phyloP scores from a whole-genome alignment of 2,113 vertebrate genomes.

The Oxyruncus cristatus region DNA sequence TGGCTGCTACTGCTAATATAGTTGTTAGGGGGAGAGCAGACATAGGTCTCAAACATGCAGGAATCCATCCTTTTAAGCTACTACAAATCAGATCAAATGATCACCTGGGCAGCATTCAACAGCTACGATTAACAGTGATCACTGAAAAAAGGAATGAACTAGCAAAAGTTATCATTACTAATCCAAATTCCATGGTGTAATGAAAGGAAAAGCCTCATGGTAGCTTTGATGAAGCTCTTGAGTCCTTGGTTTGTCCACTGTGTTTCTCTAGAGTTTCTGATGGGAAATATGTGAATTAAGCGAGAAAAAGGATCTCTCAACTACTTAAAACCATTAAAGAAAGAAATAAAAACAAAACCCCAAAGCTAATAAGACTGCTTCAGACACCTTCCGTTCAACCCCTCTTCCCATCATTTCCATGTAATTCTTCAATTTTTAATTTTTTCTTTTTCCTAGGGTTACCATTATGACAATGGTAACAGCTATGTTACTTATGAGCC shows the following conservation, averaged over 20 bases:
- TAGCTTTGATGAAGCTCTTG: background rate
- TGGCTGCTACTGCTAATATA: background rate
- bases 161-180: background rate
- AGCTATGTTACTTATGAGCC: background rate
- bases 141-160: background rate
- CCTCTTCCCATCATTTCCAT: background rate
- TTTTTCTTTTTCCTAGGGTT: background rate
- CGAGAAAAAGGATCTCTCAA: background rate
- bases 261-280: background rate
- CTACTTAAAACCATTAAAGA: background rate
- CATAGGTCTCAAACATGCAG: accelerated
- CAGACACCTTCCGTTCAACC: background rate
- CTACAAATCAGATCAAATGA: background rate
- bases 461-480: background rate
- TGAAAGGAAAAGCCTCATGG: background rate
- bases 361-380: background rate
- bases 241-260: background rate
- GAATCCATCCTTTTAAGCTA: background rate
- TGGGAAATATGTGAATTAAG: background rate
- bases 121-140: background rate
- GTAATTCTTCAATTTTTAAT: background rate
- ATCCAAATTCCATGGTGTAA: background rate
- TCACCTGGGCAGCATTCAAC: background rate
- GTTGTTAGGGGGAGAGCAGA: background rate
- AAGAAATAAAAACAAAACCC: background rate